Conservation (phyloP, 2,113 vertebrate genomes). For the Gasterosteus aculeatus region DNA sequence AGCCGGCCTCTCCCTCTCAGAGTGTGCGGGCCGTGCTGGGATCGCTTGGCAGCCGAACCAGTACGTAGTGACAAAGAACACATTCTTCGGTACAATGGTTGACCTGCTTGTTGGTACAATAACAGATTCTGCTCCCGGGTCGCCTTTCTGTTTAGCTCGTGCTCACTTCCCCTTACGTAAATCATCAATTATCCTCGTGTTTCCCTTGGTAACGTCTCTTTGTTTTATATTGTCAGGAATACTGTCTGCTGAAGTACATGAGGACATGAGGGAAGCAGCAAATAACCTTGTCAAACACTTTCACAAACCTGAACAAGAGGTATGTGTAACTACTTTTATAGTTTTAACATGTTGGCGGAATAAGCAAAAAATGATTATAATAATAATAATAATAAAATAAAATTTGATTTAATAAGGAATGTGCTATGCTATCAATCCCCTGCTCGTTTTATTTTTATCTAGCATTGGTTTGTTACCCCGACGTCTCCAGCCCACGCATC, state of each 20-base stretch:
- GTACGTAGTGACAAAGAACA: conserved; percentile 76
- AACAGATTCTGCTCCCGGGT: conserved; percentile 35
- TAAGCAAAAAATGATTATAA: not conserved
- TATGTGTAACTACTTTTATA: conserved; percentile 62
- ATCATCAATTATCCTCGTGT: conserved; percentile 15
- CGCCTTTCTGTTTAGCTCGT: conserved; percentile 34
- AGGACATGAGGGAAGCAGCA: conserved; percentile 94
- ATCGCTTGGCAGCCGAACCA: conserved; percentile 83
- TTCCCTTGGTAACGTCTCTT: conserved; percentile 18
- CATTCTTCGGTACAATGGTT: conserved; percentile 68
- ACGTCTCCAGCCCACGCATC: not conserved
- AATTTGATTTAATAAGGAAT: not conserved
- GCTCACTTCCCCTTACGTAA: not conserved
- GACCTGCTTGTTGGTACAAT: conserved; percentile 59
- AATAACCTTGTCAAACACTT: conserved; percentile 99
- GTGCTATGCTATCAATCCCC: not conserved
- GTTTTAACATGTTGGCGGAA: not conserved
- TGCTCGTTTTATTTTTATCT: conserved; percentile 34
- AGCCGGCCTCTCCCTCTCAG: conserved; percentile 88
- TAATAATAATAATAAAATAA: too few species aligned
- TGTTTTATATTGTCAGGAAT: conserved; percentile 85
- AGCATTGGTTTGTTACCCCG: conserved; percentile 32
- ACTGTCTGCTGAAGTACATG: conserved; percentile 91
- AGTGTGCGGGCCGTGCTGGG: conserved; percentile 85
- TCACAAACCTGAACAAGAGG: conserved; percentile 99